A percentile compares a stretch with the other conserved stretches of the same genome.
These are phyloP conservation scores for Penaeus japonicus DNA, from an alignment of 1,140 invertebrate species.

Conservation along the genomic window DNA sequence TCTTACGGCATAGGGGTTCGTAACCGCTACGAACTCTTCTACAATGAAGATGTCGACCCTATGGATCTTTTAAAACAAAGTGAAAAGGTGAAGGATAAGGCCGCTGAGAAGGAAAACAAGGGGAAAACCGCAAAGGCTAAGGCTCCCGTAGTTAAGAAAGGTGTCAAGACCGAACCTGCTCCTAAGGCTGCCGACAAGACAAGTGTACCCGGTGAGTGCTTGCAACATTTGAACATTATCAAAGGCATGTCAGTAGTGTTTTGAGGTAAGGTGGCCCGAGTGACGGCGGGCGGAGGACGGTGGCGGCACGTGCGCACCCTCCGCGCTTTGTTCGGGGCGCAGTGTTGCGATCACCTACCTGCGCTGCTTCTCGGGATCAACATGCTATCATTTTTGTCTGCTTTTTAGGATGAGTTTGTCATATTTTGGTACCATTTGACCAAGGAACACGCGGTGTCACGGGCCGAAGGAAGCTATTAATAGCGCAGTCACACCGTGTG, in stretches of 20 bases:
- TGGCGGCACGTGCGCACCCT: slow-evolving; percentile 42
- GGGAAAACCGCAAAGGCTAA: slow-evolving; percentile 60
- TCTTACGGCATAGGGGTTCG: slow-evolving; percentile 89
- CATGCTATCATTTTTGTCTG: not conserved
- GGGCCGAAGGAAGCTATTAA: not conserved
- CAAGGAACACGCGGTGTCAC: not conserved
- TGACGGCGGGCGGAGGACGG: not conserved
- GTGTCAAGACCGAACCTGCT: slow-evolving; percentile 62
- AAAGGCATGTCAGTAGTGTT: no score
- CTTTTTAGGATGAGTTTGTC: not conserved
- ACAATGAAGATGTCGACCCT: slow-evolving; percentile 85
- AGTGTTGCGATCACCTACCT: not conserved
- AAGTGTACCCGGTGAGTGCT: slow-evolving; percentile 31
- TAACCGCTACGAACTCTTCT: slow-evolving; percentile 91
- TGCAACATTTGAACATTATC: no score
- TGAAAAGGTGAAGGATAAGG: slow-evolving; percentile 83
- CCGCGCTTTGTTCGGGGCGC: not conserved
- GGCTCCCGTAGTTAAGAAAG: slow-evolving; percentile 72
- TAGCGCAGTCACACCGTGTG: slow-evolving; percentile 3
- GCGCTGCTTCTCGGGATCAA: not conserved
- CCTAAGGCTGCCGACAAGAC: slow-evolving; percentile 48
- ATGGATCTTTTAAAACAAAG: slow-evolving; percentile 81
- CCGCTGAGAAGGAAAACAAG: slow-evolving; percentile 83
- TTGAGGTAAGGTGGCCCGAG: not conserved
- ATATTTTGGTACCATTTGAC: not conserved